Base-by-base conservation (phyloP, 2,888 invertebrate species). In the Melangyna quadrimaculata region DNA sequence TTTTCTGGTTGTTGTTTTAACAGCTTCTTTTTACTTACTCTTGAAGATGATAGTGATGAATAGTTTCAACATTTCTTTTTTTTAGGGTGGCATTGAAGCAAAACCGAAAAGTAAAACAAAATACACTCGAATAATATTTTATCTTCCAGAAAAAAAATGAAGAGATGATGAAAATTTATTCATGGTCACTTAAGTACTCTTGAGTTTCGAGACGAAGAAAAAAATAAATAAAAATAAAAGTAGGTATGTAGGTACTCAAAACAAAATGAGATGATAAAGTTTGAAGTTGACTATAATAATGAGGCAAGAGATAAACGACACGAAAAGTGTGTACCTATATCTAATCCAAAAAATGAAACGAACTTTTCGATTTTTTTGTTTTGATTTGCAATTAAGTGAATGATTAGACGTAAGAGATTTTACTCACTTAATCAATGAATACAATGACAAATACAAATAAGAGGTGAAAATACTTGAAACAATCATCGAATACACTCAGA, bases 141-240 rank as follows among this genome's bases (percentile, higher is more conserved):
- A 70, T 55, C 24, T 51, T 40, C 19, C 9, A 14, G 8, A 51
- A 24, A 24, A 27, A 51, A 72, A 74, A n/a, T n/a, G n/a, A n/a
- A n/a, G n/a, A 70, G 40, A 74, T 74, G 74, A 71, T 74, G 79
- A 59, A 79, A 83, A 83, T 83, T 79, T 83, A 79, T 83, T 83
- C 83, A 83, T 83, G 79, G 79, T 71, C 72, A 67, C 78, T 83
- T 70, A 74, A 83, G 83, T 74, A 74, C 79, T 73, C 78, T 83
- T 35, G 57, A 83, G 65, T 70, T 75, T 17, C n/a, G 27, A 43
- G 40, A 37, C 27, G 12, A 22, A 29, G 19, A 29, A 5, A 27
- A 29, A 27, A 43, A 29, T 24, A 63, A 45, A 45, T 45, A 45
- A 65, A 27, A 65, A 40, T 35, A 72, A 73, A 53, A 45, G 57